These are phyloP conservation scores for Alaudala cheleensis DNA, from an alignment of 2,113 vertebrate genomes.

Conservation along the genomic window DNA sequence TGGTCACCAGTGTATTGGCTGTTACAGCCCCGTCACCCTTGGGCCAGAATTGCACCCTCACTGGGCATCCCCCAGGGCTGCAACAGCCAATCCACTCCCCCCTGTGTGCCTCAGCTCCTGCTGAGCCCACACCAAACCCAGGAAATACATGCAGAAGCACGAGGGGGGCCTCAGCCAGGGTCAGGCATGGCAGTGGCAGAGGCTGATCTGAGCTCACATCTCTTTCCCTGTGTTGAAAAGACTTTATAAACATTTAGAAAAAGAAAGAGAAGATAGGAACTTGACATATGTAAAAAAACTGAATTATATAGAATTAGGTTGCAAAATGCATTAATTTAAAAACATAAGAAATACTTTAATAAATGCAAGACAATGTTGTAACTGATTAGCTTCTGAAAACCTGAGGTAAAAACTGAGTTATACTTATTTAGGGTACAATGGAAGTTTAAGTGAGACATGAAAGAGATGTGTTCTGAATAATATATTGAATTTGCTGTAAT, in stretches of 20 bases:
- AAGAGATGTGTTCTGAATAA: conserved; percentile 7
- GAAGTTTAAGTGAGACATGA: conserved; percentile 35
- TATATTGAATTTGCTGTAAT: conserved; percentile 21
- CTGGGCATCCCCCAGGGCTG: not conserved
- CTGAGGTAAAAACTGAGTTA: conserved; percentile 13
- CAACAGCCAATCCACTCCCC: not conserved
- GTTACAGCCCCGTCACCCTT: accelerated
- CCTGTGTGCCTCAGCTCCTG: not conserved
- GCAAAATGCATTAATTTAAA: not conserved
- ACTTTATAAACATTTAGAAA: not conserved
- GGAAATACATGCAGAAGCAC: not conserved
- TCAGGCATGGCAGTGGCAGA: accelerated
- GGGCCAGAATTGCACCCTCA: not conserved
- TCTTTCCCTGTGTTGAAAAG: not conserved
- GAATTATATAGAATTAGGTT: not conserved
- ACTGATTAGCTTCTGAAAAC: conserved; percentile 6
- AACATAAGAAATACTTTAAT: not conserved
- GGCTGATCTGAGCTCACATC: not conserved
- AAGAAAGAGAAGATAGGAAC: not conserved
- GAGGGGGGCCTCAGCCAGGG: accelerated
- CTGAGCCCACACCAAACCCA: not conserved
- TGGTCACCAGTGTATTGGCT: not conserved
- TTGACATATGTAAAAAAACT: not conserved
- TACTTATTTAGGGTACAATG: not conserved
- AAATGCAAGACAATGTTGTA: not conserved